These are phyloP conservation scores for Saimiri boliviensis DNA, from an alignment of 2,113 vertebrate genomes.

Conservation along the genomic window DNA sequence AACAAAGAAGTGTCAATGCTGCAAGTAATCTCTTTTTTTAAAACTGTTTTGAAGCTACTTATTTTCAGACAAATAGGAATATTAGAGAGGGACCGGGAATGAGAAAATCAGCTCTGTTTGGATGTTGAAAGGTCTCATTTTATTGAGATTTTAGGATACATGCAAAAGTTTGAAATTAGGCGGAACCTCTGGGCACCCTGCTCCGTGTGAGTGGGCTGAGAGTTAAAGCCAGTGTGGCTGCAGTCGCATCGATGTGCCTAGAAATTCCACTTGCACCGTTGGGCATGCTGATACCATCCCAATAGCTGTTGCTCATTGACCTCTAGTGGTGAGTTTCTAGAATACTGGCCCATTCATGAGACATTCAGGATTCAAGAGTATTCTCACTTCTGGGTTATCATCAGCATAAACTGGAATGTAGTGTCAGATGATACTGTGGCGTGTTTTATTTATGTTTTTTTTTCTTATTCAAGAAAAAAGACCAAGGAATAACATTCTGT, in stretches of 20 bases:
- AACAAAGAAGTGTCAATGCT: constrained; percentile 65
- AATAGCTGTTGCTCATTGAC: constrained; percentile 64
- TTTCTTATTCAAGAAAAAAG: constrained; percentile 45
- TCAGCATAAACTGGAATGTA: constrained; percentile 57
- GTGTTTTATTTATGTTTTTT: constrained; percentile 43
- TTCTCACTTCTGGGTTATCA: constrained; percentile 19
- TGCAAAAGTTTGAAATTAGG: not conserved
- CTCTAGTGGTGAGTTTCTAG: constrained; percentile 66
- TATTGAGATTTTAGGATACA: not conserved
- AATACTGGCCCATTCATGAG: constrained; percentile 21
- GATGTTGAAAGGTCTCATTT: not conserved
- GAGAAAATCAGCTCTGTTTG: not conserved
- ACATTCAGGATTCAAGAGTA: constrained; percentile 17
- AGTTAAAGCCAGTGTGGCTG: not conserved
- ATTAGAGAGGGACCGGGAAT: not conserved
- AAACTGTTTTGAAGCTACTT: constrained; percentile 55
- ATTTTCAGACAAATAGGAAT: constrained; percentile 62
- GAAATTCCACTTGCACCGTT: not conserved
- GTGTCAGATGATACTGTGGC: not conserved
- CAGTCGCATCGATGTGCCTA: not conserved
- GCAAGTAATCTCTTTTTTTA: constrained; percentile 51
- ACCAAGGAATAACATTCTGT: constrained; percentile 67
- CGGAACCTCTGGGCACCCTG: not conserved
- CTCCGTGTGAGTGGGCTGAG: not conserved
- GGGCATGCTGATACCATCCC: not conserved